phyloP scores from a whole-genome alignment of 2,797 vertebrate genomes.

The Tokudaia muenninki region DNA sequence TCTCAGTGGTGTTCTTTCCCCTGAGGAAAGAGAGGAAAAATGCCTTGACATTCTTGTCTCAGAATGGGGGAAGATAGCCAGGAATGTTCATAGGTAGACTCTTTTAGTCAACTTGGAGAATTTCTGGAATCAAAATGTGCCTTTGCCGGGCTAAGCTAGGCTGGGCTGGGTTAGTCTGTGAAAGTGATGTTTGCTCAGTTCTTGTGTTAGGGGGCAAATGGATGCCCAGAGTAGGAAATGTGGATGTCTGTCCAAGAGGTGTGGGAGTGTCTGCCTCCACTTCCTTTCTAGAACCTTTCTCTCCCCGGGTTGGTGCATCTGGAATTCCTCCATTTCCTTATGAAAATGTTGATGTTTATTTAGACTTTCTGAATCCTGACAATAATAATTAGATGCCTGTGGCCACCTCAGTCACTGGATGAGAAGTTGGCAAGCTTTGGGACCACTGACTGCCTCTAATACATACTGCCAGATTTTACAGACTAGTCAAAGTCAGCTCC shows the following conservation, averaged over 20 bases:
- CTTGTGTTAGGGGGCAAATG: slow-evolving; percentile 60
- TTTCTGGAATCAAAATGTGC: slow-evolving; percentile 68
- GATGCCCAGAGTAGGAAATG: slow-evolving; percentile 68
- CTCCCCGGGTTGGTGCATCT: slow-evolving; percentile 46
- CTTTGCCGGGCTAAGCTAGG: slow-evolving; percentile 18
- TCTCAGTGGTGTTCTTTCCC: slow-evolving; percentile 51
- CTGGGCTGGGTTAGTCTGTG: slow-evolving; percentile 7
- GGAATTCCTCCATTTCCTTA: slow-evolving; percentile 86
- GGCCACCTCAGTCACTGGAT: slow-evolving; percentile 78
- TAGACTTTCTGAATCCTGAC: slow-evolving; percentile 83
- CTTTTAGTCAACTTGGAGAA: slow-evolving; percentile 55
- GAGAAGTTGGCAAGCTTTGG: slow-evolving; percentile 75
- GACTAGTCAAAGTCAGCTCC: slow-evolving; percentile 70
- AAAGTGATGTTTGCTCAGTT: slow-evolving; percentile 72
- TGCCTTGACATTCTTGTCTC: slow-evolving; percentile 74
- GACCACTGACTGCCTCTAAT: slow-evolving; percentile 71
- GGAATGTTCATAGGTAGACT: slow-evolving; percentile 63
- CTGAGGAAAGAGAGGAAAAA: background rate
- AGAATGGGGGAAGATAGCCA: slow-evolving; percentile 33
- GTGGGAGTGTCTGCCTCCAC: slow-evolving; percentile 74
- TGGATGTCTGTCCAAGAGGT: slow-evolving; percentile 70
- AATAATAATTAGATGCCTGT: slow-evolving; percentile 81
- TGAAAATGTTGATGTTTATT: slow-evolving; percentile 85
- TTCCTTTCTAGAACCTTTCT: slow-evolving; percentile 78
- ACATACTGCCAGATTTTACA: slow-evolving; percentile 74